Percentiles rank a stretch among this genome's conserved stretches.
These are phyloP conservation scores for Myotis planiceps DNA, from an alignment of 2,797 vertebrate genomes.

Conservation along the genomic window DNA sequence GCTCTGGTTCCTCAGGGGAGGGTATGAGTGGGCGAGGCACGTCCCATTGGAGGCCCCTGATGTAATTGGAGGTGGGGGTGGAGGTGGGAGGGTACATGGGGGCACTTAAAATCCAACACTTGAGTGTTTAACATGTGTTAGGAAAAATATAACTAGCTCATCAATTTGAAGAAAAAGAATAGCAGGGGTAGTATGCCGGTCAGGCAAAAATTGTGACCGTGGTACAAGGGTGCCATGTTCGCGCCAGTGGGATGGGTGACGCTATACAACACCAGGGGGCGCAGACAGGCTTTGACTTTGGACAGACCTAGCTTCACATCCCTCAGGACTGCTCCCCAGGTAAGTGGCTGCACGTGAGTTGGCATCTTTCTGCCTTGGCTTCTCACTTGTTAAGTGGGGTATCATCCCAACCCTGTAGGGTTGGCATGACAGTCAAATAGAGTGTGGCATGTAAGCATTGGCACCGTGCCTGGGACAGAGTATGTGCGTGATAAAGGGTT, in stretches of 20 bases:
- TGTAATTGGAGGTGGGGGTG: neutral
- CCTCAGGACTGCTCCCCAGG: neutral
- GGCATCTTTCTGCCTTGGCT: neutral
- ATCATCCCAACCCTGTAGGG: neutral
- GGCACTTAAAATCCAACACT: neutral
- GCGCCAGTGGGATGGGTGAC: rapidly evolving
- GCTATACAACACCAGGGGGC: neutral
- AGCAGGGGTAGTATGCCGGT: neutral
- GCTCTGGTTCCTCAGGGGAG: neutral
- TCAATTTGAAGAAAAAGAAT: neutral
- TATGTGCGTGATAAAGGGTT: neutral
- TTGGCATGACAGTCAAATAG: neutral
- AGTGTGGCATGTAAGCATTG: neutral
- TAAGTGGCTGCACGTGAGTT: rapidly evolving
- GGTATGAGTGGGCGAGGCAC: neutral
- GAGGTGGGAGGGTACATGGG: neutral
- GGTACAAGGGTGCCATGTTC: rapidly evolving
- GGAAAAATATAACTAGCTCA: neutral
- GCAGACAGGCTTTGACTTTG: neutral
- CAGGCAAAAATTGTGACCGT: neutral
- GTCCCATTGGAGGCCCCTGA: rapidly evolving
- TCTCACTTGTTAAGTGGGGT: neutral
- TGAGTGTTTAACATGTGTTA: neutral
- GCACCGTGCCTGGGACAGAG: rapidly evolving
- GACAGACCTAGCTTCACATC: neutral